These are phyloP conservation scores for Drosophila borborema DNA, from an alignment of 2,888 invertebrate genomes.

Conservation along the genomic window DNA sequence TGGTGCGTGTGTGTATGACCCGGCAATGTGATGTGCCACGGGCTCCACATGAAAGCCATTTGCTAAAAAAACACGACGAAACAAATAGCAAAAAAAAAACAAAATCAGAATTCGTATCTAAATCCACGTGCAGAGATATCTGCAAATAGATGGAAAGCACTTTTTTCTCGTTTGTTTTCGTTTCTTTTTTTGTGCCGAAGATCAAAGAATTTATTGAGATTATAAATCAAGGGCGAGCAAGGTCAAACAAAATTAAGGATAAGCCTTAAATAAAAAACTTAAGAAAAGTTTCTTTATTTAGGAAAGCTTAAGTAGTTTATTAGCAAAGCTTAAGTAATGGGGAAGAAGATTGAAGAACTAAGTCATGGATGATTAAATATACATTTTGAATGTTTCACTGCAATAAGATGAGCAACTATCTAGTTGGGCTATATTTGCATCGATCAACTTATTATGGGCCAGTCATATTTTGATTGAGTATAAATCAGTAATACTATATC, in stretches of 20 bases:
- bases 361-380: background rate
- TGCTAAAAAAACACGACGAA: slow-evolving; percentile 32
- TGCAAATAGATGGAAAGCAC: slow-evolving; percentile 55
- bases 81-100: slow-evolving; percentile 14
- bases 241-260: slow-evolving; percentile 43
- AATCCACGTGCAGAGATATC: slow-evolving; percentile 51
- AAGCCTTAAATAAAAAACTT: slow-evolving; percentile 12
- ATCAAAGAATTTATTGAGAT: slow-evolving; percentile 62
- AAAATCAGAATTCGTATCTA: slow-evolving; percentile 3
- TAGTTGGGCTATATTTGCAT: too few relatives aligned
- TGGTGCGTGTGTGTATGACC: slow-evolving; percentile 59
- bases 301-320: slow-evolving; percentile 3
- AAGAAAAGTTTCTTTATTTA: background rate
- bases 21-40: slow-evolving; percentile 22
- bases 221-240: slow-evolving; percentile 71
- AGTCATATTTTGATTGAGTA: background rate
- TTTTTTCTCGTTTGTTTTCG: slow-evolving; percentile 46
- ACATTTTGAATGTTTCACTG: background rate
- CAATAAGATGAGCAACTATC: background rate
- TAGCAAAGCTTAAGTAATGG: too few relatives aligned
- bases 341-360: background rate
- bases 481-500: too few relatives aligned
- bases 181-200: slow-evolving; percentile 55
- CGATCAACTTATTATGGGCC: too few relatives aligned
- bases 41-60: slow-evolving; percentile 54